Percentiles rank a stretch among this genome's conserved stretches.
Conservation (phyloP, 1,140 invertebrate species). For the Drosophila lowei region DNA sequence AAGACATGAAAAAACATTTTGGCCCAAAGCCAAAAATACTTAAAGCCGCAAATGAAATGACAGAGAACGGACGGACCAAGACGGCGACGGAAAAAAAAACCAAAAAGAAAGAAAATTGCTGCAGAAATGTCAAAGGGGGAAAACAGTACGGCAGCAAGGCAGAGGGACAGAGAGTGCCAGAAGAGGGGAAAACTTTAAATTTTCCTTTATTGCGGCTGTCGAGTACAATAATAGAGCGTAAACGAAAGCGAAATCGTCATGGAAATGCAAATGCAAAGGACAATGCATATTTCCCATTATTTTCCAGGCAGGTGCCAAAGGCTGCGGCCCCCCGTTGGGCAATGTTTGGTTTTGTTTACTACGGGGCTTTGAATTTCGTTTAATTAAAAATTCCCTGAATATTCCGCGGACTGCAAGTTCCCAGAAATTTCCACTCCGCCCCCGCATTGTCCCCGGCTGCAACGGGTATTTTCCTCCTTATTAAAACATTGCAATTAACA, state of each 20-base stretch:
- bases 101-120: constrained; percentile 9
- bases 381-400: no score
- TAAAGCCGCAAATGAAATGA: constrained; percentile 79
- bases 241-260: constrained; percentile 43
- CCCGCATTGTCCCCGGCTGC: no score
- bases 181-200: constrained; percentile 69
- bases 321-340: no score
- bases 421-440: no score
- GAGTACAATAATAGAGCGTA: constrained; percentile 71
- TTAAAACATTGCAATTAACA: no score
- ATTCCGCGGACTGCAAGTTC: no score
- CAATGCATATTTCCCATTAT: constrained; percentile 5
- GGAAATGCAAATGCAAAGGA: background rate
- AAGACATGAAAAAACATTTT: constrained; percentile 73
- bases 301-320: no score
- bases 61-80: constrained; percentile 48
- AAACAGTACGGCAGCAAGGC: background rate
- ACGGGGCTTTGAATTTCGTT: no score
- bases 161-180: background rate
- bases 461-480: no score
- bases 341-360: no score
- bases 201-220: constrained; percentile 75
- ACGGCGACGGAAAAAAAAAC: constrained; percentile 41
- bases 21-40: constrained; percentile 72
- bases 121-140: constrained; percentile 63